phyloP scores from a whole-genome alignment of 2,888 invertebrate species.

The Drosophila atripex region DNA sequence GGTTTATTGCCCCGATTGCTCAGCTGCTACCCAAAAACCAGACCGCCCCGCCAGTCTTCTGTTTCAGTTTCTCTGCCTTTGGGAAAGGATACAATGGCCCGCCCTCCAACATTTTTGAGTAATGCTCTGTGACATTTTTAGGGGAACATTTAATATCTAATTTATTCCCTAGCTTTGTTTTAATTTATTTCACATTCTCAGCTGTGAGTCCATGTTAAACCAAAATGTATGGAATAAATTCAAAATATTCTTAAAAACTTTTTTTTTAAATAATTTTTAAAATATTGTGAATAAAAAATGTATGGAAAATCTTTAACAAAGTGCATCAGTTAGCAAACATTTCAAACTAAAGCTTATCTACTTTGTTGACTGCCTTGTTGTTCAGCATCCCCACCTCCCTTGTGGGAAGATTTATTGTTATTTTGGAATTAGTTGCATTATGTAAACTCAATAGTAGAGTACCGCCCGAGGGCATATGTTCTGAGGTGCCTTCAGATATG shows the following conservation, averaged over 20 bases:
- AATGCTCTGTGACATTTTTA: conserved; percentile 74
- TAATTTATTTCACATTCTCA: conserved; percentile 71
- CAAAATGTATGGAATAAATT: background rate
- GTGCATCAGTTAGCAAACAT: conserved; percentile 1
- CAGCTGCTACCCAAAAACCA: conserved; percentile 58
- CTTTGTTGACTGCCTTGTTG: conserved; percentile 2
- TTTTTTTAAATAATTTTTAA: too few relatives aligned
- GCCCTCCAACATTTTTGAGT: conserved; percentile 47
- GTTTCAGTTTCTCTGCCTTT: conserved; percentile 1
- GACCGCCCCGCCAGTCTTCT: conserved; percentile 10
- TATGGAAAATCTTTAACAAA: background rate
- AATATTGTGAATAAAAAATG: background rate
- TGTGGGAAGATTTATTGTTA: conserved; percentile 67
- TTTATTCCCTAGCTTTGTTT: conserved; percentile 57
- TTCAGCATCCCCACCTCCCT: conserved; percentile 5
- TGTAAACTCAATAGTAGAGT: conserved; percentile 67
- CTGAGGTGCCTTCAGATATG: conserved; percentile 10
- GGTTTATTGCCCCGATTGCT: conserved; percentile 76
- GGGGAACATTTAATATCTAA: conserved; percentile 71
- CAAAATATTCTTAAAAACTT: too few relatives aligned
- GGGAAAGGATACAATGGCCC: too few relatives aligned
- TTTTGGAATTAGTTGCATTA: conserved; percentile 69
- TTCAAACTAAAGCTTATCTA: background rate
- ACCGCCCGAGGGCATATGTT: conserved; percentile 16
- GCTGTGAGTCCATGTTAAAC: conserved; percentile 48